Conservation (phyloP, 1,140 invertebrate genomes). For the Planococcus citri region DNA sequence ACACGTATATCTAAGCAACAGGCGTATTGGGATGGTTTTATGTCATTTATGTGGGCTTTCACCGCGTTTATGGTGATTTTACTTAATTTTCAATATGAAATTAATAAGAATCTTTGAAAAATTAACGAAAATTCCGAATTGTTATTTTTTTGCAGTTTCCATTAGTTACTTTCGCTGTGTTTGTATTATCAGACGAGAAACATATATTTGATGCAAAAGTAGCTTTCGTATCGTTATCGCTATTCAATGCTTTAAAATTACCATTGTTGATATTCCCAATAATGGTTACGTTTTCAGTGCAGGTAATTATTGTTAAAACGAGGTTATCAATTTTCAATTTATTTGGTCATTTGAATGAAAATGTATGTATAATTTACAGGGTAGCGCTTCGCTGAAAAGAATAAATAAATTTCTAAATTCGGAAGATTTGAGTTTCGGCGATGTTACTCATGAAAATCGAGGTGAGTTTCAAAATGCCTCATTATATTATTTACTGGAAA, state of each 20-base stretch:
- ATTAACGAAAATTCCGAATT: slow-evolving; percentile 13
- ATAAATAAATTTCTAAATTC: slow-evolving; percentile 81
- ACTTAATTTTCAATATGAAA: slow-evolving; percentile 28
- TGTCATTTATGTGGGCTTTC: slow-evolving; percentile 89
- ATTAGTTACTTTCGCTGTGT: slow-evolving; percentile 84
- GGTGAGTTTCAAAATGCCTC: slow-evolving; percentile 40
- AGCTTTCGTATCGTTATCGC: slow-evolving; percentile 91
- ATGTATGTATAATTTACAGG: slow-evolving; percentile 31
- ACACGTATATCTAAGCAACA: slow-evolving; percentile 68
- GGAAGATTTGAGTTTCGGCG: slow-evolving; percentile 66
- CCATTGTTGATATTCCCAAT: slow-evolving; percentile 47
- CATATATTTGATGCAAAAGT: slow-evolving; percentile 72
- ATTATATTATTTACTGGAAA: neutral
- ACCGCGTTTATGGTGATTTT: slow-evolving; percentile 92
- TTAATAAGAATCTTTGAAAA: neutral
- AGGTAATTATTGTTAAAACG: slow-evolving; percentile 49
- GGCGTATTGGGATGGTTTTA: slow-evolving; percentile 76
- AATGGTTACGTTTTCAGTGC: slow-evolving; percentile 52
- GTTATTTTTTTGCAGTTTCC: slow-evolving; percentile 55
- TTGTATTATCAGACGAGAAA: slow-evolving; percentile 69
- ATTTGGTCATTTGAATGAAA: neutral
- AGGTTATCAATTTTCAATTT: neutral
- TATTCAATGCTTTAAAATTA: slow-evolving; percentile 95
- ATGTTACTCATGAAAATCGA: slow-evolving; percentile 61
- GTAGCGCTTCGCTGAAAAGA: slow-evolving; percentile 37